Base-by-base conservation (phyloP, 2,113 vertebrate species). In the Hydropotes inermis region DNA sequence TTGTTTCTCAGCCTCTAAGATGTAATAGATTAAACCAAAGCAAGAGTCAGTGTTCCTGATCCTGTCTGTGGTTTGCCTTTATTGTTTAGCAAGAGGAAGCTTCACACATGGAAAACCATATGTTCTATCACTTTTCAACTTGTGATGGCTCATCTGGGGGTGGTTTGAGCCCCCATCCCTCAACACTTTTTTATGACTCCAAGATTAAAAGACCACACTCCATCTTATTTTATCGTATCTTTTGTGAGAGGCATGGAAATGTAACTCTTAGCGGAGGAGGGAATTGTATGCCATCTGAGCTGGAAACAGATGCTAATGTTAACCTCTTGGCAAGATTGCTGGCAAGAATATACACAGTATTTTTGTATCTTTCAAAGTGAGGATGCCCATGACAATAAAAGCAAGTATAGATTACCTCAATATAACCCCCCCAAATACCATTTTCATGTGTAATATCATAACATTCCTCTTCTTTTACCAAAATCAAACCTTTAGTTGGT, bases 271-370 rank as follows among this genome's bases (percentile, higher is more conserved):
- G 47, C 33, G 17, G 54, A 55, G 12, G 91, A 87, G 17, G 86
- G 92, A 95, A 79, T 54, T 70, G 23, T 87, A 4, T 23, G 7
- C n/a, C 54, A 25, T 83, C 78, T 95, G 79, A 96, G 55, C 57
- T 94, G 45, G 92, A 97, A 96, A 95, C 78, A 91, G 64, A 79
- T 79, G 70, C 79, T 85, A 61, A 89, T 84, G 91, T 39, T 83
- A 96, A 84, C 55, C 23, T 45, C 55, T 58, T 91, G 87, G 67
- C 36, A 89, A 84, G 87, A 23, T 67, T 83, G 30, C 64, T 70
- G 28, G 28, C 21, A 91, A 93, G 39, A 5, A 67, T 61, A 55
- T 43, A 39, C 30, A 45, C 1, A 25, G 36, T 55, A 43, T 91
- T 83, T 76, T 36, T 70, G 43, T n/a, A 17, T 97, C 50, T 83